A percentile compares a stretch with the other conserved stretches of the same genome.
phyloP scores from a whole-genome alignment of 2,888 invertebrate genomes.

The Tetragonula carbonaria region DNA sequence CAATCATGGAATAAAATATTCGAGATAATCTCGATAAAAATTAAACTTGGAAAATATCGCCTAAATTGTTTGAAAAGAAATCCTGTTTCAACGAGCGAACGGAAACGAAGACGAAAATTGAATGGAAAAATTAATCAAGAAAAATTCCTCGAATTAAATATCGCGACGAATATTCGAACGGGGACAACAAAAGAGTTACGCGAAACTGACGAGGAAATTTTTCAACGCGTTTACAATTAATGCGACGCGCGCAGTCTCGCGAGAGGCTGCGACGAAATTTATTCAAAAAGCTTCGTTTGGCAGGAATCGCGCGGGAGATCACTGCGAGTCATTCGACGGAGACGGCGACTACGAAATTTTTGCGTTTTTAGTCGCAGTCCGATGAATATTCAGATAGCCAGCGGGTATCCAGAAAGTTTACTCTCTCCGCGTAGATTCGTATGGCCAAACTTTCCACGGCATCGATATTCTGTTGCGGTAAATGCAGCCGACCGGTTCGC shows the following conservation, averaged over 20 bases:
- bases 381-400: constrained; percentile 49
- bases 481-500: constrained; percentile 36
- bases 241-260: too few relatives aligned
- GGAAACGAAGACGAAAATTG: background rate
- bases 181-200: background rate
- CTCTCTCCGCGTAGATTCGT: constrained; percentile 36
- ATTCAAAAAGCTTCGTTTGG: background rate
- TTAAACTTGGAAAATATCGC: too few relatives aligned
- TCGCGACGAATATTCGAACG: background rate
- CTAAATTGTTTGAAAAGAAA: too few relatives aligned
- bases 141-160: too few relatives aligned
- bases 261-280: constrained; percentile 21
- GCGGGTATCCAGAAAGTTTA: constrained; percentile 51
- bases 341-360: constrained; percentile 16
- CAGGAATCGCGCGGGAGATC: constrained; percentile 13
- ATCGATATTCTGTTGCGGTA: constrained; percentile 61
- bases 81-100: too few relatives aligned
- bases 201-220: constrained; percentile 6
- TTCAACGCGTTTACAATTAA: background rate
- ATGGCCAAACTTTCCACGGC: constrained; percentile 46
- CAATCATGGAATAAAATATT: too few relatives aligned
- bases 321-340: constrained; percentile 24
- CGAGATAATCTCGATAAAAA: too few relatives aligned
- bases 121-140: background rate
- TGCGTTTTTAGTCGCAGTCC: constrained; percentile 19